Evolutionary conservation across 2,888 invertebrate genomes (phyloP).

Genomic region (Ophion ventricosus): DNA sequence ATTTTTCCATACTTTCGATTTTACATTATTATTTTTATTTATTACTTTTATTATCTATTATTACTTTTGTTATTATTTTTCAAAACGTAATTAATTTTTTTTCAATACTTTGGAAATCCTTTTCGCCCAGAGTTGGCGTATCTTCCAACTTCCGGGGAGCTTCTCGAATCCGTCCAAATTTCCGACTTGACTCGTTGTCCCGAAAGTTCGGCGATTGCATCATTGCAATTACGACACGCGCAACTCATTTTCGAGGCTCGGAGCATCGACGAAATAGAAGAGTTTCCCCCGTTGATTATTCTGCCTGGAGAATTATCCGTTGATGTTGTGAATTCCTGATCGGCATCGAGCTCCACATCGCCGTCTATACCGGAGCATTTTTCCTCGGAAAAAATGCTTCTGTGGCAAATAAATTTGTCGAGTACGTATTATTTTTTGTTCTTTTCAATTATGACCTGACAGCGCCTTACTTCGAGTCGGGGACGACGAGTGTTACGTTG

Average conservation of each 20-base stretch:
- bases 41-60: no score
- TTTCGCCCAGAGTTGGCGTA: conserved; percentile 49
- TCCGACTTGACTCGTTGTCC: conserved; percentile 57
- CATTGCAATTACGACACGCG: conserved; percentile 67
- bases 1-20: no score
- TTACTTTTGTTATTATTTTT: no score
- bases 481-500: conserved; percentile 37
- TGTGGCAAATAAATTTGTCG: conserved; percentile 26
- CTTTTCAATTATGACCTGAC: background rate
- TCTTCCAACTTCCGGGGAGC: conserved; percentile 66
- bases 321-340: conserved; percentile 60
- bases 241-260: conserved; percentile 66
- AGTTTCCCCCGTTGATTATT: conserved; percentile 60
- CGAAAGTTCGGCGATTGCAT: conserved; percentile 46
- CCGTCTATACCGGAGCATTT: conserved; percentile 65
- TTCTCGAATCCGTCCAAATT: conserved; percentile 69
- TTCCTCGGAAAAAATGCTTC: conserved; percentile 59
- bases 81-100: background rate
- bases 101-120: conserved; percentile 50
- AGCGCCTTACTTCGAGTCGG: conserved; percentile 54
- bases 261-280: conserved; percentile 56
- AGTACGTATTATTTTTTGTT: background rate
- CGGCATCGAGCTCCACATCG: conserved; percentile 65
- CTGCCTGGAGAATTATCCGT: conserved; percentile 67
- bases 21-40: no score